Evolutionary conservation across 2,797 vertebrate species (phyloP).

Genomic region (Rhinogobio ventralis): DNA sequence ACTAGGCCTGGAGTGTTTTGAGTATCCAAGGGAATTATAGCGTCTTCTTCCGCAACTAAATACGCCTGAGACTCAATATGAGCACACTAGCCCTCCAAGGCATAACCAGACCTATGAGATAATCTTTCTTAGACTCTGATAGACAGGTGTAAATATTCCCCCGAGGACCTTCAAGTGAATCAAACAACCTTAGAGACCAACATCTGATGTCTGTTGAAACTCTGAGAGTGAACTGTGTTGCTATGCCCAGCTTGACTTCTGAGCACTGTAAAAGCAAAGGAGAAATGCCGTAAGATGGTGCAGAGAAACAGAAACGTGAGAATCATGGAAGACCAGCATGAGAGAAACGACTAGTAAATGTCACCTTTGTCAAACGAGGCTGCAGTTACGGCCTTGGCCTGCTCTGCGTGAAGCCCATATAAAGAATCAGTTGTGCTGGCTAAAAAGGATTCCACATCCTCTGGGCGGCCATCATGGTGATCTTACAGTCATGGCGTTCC

Average conservation of each 20-base stretch:
- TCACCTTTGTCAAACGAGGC: constrained; percentile 60
- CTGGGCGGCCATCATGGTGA: constrained; percentile 44
- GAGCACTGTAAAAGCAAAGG: constrained; percentile 53
- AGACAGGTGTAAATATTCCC: constrained; percentile 55
- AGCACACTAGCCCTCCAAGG: constrained; percentile 46
- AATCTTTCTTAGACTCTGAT: constrained; percentile 53
- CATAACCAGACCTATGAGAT: constrained; percentile 50
- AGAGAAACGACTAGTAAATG: constrained; percentile 65
- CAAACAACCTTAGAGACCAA: constrained; percentile 49
- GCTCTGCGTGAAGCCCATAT: constrained; percentile 44
- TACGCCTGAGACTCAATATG: constrained; percentile 51
- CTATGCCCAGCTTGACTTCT: constrained; percentile 59
- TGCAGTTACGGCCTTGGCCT: constrained; percentile 52
- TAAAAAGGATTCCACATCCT: constrained; percentile 51
- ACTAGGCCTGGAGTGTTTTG: background rate
- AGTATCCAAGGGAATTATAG: constrained; percentile 14
- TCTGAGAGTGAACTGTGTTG: constrained; percentile 43
- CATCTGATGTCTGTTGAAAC: constrained; percentile 34
- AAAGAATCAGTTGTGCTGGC: constrained; percentile 60
- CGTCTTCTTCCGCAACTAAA: constrained; percentile 24
- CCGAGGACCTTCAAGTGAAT: constrained; percentile 45
- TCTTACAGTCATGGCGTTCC: background rate
- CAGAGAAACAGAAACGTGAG: constrained; percentile 52
- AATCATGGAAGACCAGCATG: constrained; percentile 56
- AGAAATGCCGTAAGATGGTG: constrained; percentile 48